These are phyloP conservation scores for Omphaloscelis lunosa DNA, from an alignment of 2,888 invertebrate genomes.

Conservation along the genomic window DNA sequence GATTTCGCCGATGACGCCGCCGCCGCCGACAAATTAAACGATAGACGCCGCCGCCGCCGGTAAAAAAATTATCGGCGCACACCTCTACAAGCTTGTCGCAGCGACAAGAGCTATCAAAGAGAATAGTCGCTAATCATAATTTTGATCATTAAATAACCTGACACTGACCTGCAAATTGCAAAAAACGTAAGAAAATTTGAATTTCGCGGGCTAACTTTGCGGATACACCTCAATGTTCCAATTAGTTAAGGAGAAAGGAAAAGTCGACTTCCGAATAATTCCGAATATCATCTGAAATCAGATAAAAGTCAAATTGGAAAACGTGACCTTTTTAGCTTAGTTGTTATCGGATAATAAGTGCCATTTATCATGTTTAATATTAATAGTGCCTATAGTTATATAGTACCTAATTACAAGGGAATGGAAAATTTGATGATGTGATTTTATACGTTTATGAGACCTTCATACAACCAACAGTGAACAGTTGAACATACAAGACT, in stretches of 20 bases:
- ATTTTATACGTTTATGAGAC: not conserved
- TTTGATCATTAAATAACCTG: too few relatives aligned
- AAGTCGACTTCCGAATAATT: not conserved
- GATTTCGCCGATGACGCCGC: too few relatives aligned
- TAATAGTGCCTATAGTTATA: conserved; percentile 2
- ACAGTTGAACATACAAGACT: not conserved
- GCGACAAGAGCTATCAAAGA: too few relatives aligned
- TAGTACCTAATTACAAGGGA: not conserved
- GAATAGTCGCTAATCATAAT: too few relatives aligned
- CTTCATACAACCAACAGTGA: too few relatives aligned
- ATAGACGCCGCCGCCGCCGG: too few relatives aligned
- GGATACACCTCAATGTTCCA: not conserved
- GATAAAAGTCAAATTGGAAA: conserved; percentile 49
- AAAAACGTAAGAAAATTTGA: too few relatives aligned
- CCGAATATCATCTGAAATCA: conserved; percentile 7
- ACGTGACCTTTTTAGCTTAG: conserved; percentile 46
- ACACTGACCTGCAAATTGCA: too few relatives aligned
- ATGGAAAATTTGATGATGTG: not conserved
- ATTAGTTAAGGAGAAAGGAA: not conserved
- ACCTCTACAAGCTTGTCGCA: too few relatives aligned
- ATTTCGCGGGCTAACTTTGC: too few relatives aligned
- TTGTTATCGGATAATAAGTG: conserved; percentile 29
- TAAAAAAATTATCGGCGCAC: too few relatives aligned
- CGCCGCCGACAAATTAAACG: too few relatives aligned
- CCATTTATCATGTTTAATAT: conserved; percentile 34